Base-by-base conservation (phyloP, 1,140 invertebrate genomes). In the Leptinotarsa defecta region DNA sequence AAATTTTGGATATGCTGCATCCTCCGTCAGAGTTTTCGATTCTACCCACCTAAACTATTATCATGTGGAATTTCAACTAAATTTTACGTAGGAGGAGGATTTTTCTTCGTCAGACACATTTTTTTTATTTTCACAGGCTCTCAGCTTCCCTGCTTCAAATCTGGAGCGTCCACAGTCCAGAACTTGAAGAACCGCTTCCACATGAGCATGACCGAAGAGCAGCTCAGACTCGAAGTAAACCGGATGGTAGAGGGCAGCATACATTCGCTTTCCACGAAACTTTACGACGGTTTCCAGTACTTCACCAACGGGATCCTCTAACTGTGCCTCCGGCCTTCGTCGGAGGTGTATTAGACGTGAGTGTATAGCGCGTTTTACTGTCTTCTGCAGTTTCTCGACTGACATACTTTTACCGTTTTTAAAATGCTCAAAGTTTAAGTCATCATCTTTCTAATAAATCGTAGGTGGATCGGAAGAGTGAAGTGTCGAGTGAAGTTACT, bases 251-350 rank as follows among this genome's bases (percentile, higher is more conserved):
- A 98, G 81, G 93, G 95, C 78, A 97, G 96, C 85, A 91, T 98
- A 52, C 94, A 98, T 86, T 99, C 98, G 43, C 90, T 98, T 73
- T 99, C 97, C 67, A 99, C 98, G 4, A 96, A 97, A 86, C 90
- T 99, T 15, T 99, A 99, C 87, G 98, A 99, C 89, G 94, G 96
- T 81, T 99, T 98, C 88, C 98, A 99, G 89, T 99, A 99, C 89
- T 94, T 98, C 81, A 98, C 98, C 76, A 99, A 99, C 88, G 98
- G 98, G 76, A 99, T 99, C 82, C 89, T 92, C 84, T 93, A 79
- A 80, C 75, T 69, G 27, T 70, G 61, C 68, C 20, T 73, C 43
- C 15, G 22, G 3, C 19, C 13, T 34, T 22, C 19, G 2, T 73
- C 68, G 72, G 19, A 34, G 48, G 48, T 67, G 24, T 67, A 68